These are phyloP conservation scores for Drosophila repletoides DNA, from an alignment of 1,140 invertebrate genomes.

Conservation along the genomic window DNA sequence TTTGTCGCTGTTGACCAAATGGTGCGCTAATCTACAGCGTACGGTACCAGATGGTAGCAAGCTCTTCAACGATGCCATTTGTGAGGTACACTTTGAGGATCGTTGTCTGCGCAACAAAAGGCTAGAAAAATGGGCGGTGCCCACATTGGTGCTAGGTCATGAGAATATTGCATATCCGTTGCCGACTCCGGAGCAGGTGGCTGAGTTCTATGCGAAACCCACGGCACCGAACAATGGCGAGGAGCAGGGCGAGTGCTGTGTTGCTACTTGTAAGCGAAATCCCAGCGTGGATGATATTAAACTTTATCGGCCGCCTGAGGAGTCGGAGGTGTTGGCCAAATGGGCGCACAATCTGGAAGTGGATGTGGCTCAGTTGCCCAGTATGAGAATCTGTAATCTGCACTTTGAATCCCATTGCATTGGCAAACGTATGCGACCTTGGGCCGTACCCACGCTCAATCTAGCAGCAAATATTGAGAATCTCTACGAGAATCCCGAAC, in stretches of 20 bases:
- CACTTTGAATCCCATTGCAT: slow-evolving; percentile 77
- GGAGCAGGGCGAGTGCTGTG: slow-evolving; percentile 77
- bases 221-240: slow-evolving; percentile 71
- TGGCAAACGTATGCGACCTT: slow-evolving; percentile 70
- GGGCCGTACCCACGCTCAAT: slow-evolving; percentile 78
- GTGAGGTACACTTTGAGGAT: slow-evolving; percentile 76
- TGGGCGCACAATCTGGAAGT: slow-evolving; percentile 75
- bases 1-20: slow-evolving; percentile 60
- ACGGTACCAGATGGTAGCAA: slow-evolving; percentile 72
- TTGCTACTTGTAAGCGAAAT: slow-evolving; percentile 72
- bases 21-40: slow-evolving; percentile 70
- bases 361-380: slow-evolving; percentile 45
- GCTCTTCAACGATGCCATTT: slow-evolving; percentile 77
- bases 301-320: slow-evolving; percentile 71
- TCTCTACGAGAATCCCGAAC: slow-evolving; percentile 74
- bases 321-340: slow-evolving; percentile 59
- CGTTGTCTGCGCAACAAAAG: slow-evolving; percentile 74
- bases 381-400: slow-evolving; percentile 67
- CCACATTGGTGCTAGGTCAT: slow-evolving; percentile 66
- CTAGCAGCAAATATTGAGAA: slow-evolving; percentile 66
- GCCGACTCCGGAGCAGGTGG: slow-evolving; percentile 65
- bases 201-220: slow-evolving; percentile 65
- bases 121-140: slow-evolving; percentile 75
- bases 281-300: slow-evolving; percentile 75
- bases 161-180: slow-evolving; percentile 60